Percentiles rank a stretch among this genome's conserved stretches.
These are phyloP conservation scores for Xenus cinereus DNA, from an alignment of 2,113 vertebrate genomes.

Conservation along the genomic window DNA sequence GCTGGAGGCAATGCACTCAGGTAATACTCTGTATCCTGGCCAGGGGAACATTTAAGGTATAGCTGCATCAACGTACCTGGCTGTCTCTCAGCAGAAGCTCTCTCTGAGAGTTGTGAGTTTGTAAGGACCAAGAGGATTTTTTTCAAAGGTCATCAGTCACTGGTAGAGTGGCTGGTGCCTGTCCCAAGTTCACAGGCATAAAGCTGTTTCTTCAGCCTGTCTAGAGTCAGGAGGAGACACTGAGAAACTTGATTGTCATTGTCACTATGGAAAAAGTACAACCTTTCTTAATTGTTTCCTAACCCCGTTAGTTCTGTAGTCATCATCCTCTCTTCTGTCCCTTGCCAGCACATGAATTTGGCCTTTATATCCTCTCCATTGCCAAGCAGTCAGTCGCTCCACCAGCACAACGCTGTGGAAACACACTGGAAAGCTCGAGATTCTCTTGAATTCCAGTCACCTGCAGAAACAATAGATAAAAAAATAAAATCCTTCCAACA, in stretches of 20 bases:
- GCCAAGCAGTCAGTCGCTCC: not conserved
- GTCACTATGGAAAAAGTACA: not conserved
- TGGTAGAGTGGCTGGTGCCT: not conserved
- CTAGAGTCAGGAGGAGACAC: not conserved
- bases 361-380: not conserved
- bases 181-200: not conserved
- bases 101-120: not conserved
- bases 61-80: accelerated
- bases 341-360: not conserved
- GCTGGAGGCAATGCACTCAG: not conserved
- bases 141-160: not conserved
- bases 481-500: not conserved
- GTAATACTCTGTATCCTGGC: not conserved
- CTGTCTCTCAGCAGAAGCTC: not conserved
- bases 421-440: not conserved
- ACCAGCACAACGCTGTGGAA: not conserved
- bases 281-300: not conserved
- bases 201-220: not conserved
- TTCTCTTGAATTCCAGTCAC: not conserved
- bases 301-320: not conserved
- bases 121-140: not conserved
- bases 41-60: not conserved
- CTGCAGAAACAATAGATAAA: not conserved
- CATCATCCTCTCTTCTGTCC: not conserved
- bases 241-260: not conserved